A percentile compares a stretch with the other conserved stretches of the same genome.
These are phyloP conservation scores for Emydura subglobosa DNA, from an alignment of 2,113 vertebrate species.

Conservation along the genomic window DNA sequence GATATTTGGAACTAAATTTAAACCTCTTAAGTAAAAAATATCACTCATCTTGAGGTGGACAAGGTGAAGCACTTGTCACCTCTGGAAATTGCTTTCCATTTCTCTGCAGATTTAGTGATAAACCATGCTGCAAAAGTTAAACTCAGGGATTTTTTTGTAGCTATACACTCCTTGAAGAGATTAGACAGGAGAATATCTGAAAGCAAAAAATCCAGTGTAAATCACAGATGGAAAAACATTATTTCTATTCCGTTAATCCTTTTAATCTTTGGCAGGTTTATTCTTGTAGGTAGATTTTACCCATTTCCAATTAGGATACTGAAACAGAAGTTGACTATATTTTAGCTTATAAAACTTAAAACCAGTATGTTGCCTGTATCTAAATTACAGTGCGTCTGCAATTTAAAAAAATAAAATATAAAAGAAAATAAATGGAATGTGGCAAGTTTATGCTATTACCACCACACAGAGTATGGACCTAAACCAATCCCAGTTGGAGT, in stretches of 20 bases:
- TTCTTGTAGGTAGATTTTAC: conserved; percentile 1
- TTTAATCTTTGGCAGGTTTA: conserved; percentile 18
- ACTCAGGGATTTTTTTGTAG: not conserved
- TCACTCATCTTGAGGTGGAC: not conserved
- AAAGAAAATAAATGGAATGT: not conserved
- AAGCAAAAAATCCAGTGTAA: not conserved
- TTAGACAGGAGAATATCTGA: not conserved
- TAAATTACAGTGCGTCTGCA: not conserved
- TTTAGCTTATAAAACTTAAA: not conserved
- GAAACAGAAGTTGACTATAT: not conserved
- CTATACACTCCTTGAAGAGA: not conserved
- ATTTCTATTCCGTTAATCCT: not conserved
- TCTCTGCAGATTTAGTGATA: conserved; percentile 9
- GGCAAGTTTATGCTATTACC: not conserved
- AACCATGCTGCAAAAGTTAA: not conserved
- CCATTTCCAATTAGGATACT: conserved; percentile 1
- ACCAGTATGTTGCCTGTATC: not conserved
- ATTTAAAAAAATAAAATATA: not conserved
- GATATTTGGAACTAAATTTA: not conserved
- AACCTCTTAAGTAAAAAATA: not conserved
- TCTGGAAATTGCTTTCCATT: not conserved
- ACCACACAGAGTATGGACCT: not conserved
- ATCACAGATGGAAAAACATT: not conserved
- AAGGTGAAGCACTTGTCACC: not conserved
- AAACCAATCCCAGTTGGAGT: not conserved